A percentile compares a stretch with the other conserved stretches of the same genome.
phyloP scores from a whole-genome alignment of 1,140 invertebrate genomes.

The Lerema accius region DNA sequence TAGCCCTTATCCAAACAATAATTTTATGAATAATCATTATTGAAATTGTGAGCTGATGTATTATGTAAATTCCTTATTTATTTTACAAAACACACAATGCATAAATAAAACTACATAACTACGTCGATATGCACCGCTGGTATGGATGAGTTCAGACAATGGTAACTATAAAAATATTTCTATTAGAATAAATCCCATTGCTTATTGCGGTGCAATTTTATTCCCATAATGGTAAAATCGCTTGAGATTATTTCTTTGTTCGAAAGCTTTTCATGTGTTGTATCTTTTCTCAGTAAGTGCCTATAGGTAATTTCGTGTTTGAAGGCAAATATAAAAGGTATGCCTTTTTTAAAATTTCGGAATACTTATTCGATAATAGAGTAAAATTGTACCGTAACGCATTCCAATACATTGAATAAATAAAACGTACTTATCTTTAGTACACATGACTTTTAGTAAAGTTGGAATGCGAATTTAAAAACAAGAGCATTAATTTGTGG shows the following conservation, averaged over 20 bases:
- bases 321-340: too few relatives aligned
- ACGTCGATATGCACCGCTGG: constrained; percentile 79
- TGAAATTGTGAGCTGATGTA: background rate
- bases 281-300: too few relatives aligned
- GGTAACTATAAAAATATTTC: constrained; percentile 59
- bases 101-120: constrained; percentile 57
- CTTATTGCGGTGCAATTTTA: constrained; percentile 39
- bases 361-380: too few relatives aligned
- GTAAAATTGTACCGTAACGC: too few relatives aligned
- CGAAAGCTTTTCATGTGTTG: background rate
- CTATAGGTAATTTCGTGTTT: too few relatives aligned
- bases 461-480: constrained; percentile 38
- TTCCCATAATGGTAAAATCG: background rate
- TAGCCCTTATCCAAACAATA: background rate
- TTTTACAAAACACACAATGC: constrained; percentile 41
- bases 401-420: too few relatives aligned
- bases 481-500: background rate
- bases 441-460: too few relatives aligned
- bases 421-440: too few relatives aligned
- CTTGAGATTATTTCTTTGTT: background rate
- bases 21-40: constrained; percentile 3
- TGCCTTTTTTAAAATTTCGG: too few relatives aligned
- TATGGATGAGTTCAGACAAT: constrained; percentile 75
- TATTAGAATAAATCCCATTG: constrained; percentile 18
- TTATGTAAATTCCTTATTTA: background rate